phyloP scores from a whole-genome alignment of 30 jellyfish, hydroid and myxozoan genomes.

The Turritopsis dohrnii region DNA sequence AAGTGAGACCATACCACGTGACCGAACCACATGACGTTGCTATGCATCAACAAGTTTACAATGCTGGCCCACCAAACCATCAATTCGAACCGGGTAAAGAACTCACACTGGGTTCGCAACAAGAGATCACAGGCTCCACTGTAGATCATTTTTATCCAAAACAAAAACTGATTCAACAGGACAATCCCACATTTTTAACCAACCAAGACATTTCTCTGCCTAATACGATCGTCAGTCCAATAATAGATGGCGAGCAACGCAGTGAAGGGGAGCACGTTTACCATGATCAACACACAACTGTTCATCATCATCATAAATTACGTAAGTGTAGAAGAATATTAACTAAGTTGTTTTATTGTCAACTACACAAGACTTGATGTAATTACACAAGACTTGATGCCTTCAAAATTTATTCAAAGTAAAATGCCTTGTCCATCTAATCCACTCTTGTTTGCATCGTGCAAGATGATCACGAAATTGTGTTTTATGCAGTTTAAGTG shows the following conservation, averaged over 20 bases:
- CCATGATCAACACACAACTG: constrained; percentile 68
- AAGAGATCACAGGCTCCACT: constrained; percentile 27
- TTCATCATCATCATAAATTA: constrained; percentile 55
- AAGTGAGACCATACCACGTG: background rate
- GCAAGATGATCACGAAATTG: too few relatives aligned
- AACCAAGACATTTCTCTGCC: background rate
- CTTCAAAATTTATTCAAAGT: too few relatives aligned
- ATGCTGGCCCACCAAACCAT: constrained; percentile 58
- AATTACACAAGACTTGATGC: too few relatives aligned
- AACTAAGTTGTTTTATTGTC: background rate
- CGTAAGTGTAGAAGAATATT: background rate
- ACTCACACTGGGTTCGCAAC: constrained; percentile 46
- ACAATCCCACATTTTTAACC: background rate
- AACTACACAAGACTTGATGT: background rate
- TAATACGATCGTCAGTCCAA: background rate
- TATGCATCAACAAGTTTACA: constrained; percentile 12
- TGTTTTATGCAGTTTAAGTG: too few relatives aligned
- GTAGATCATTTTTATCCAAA: constrained; percentile 1
- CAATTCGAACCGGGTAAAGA: constrained; percentile 69
- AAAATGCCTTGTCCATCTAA: too few relatives aligned
- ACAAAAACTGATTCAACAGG: background rate
- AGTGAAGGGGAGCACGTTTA: constrained; percentile 36
- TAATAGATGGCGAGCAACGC: constrained; percentile 11
- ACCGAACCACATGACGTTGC: background rate
- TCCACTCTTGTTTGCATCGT: too few relatives aligned